Evolutionary conservation across 2,888 invertebrate species (phyloP), one percentile per base, ranked within the genome.

Genomic region (Thecocarcelia acutangulata): DNA sequence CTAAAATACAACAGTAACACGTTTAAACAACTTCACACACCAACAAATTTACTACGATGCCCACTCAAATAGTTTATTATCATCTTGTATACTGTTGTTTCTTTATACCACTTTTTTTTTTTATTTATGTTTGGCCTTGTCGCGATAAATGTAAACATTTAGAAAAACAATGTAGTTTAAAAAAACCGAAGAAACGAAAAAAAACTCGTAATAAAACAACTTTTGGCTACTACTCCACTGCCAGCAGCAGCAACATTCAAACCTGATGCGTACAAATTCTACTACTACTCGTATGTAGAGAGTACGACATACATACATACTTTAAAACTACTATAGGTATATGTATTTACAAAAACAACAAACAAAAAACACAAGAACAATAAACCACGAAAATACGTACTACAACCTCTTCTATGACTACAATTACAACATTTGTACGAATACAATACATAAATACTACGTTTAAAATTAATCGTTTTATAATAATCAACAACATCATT

Each of bases 121-220:
- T 56, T 66, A 50, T 76, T 70, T 74, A 63, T 81, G 69, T 79
- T 78, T 82, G 82, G 82, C 82, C 82, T 82, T 82, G 82, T 82
- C 79, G 70, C 78, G 74, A 75, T 79, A 74, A 82, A 79, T 70
- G 82, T 82, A 82, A 82, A 82, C 78, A 82, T 79, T 82, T 75
- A 75, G 59, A 74, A 66, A 75, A 70, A 82, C 78, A 82, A 82
- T 70, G 74, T 75, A 70, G 73, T 66, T 59, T 74, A 42, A 24
- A 79, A 69, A 24, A 50, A 42, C 40, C 64, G 33, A 33, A 33
- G 28, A 28, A 28, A 28, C 28, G 28, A 33, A 33, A 33, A 24
- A 33, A 46, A 46, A 44, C 44, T 64, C 17, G 59, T 50, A 78
- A 63, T 48, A 77, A 66, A 72, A 59, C 66, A 68, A 54, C 56